Evolutionary conservation across 2,888 invertebrate species (phyloP), one percentile per base, ranked within the genome.

Genomic region (Drosophila multiciliata): DNA sequence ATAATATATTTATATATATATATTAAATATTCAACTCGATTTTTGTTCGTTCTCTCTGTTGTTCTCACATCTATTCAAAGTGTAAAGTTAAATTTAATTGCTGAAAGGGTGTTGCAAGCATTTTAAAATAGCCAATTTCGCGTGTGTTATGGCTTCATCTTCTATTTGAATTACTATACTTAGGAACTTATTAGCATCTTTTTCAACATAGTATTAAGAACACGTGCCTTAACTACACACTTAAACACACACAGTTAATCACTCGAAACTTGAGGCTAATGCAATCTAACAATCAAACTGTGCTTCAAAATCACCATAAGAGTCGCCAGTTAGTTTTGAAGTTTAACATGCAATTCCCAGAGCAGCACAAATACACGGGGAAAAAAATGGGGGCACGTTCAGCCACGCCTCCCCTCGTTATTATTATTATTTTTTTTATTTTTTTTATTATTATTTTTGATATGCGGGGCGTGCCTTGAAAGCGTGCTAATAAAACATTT

Each of bases 401-500:
- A 54, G 26, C n/a, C 12, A 29, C 15, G 11, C n/a, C 55, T 23
- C n/a, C 8, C 26, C n/a, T 11, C n/a, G 15, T n/a, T 12, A 29
- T 29, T 29, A 29, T 26, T 26, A 26, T 26, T 26, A 26, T n/a
- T n/a, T 9, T n/a, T 42, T 4, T 20, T n/a, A n/a, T n/a, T 42
- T 4, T 20, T 3, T n/a, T n/a, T 20, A 26, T 29, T 29, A 29
- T 29, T 29, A 29, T 35, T 53, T 57, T 15, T 40, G 20, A 35
- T 33, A 42, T 42, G 29, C 57, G 38, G 66, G 74, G 65, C 76
- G 66, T 78, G 73, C 68, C 78, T 69, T 76, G 68, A 69, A 78
- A 85, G 86, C 88, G 84, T 79, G 85, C 85, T 82, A 87, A 89
- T 89, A 89, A 87, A 87, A 89, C 89, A 87, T 87, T 87, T 87